These are phyloP conservation scores for Cyprinus carpio DNA, from an alignment of 2,113 vertebrate genomes.

Conservation along the genomic window DNA sequence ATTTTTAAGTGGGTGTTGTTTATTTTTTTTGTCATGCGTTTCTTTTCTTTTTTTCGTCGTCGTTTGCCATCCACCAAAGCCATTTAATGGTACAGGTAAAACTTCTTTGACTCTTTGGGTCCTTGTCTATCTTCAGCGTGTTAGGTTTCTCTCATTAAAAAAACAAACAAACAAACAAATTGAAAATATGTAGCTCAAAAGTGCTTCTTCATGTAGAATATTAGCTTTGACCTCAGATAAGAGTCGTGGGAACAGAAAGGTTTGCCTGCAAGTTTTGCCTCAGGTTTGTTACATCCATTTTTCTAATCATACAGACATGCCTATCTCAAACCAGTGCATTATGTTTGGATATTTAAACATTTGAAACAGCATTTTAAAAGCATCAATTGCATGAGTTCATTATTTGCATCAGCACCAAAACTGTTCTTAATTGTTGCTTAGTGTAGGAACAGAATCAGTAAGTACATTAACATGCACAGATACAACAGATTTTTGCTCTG, in stretches of 20 bases:
- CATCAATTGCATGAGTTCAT: conserved; percentile 7
- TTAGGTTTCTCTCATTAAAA: neutral
- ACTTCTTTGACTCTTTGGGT: neutral
- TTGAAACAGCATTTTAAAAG: neutral
- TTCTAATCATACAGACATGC: neutral
- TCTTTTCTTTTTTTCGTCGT: neutral
- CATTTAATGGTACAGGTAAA: conserved; percentile 1
- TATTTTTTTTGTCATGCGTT: neutral
- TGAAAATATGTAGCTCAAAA: neutral
- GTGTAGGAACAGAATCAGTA: neutral
- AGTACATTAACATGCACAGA: neutral
- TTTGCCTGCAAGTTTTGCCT: conserved; percentile 8
- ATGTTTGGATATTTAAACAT: neutral
- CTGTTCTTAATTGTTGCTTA: neutral
- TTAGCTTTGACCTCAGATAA: neutral
- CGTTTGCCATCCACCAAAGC: neutral
- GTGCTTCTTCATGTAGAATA: neutral
- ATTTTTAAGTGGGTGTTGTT: conserved; percentile 18
- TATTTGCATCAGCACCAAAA: neutral
- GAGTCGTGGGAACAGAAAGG: neutral
- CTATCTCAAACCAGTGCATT: neutral
- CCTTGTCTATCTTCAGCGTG: neutral
- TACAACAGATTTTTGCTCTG: too few species aligned
- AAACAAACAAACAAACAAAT: neutral
- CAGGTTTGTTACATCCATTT: conserved; percentile 25